Conservation (phyloP, 1,140 invertebrate species). For the Dendrolimus kikuchii region DNA sequence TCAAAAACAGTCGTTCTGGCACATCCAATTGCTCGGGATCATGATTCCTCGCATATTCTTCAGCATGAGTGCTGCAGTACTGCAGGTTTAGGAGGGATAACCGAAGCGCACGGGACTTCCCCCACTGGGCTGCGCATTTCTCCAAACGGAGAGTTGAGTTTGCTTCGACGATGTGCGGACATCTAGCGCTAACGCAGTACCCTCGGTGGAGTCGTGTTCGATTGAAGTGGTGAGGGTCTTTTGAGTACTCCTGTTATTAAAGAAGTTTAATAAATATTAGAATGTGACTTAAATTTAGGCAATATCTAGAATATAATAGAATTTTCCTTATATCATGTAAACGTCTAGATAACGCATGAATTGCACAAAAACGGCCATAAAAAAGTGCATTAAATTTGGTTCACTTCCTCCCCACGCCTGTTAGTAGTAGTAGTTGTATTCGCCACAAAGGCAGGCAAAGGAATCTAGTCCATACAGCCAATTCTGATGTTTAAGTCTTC, state of each 20-base stretch:
- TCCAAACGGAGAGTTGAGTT: slow-evolving; percentile 29
- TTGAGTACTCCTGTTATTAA: slow-evolving; percentile 23
- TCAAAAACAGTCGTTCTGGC: slow-evolving; percentile 19
- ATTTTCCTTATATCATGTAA: no score
- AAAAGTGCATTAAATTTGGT: no score
- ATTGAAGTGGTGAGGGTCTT: slow-evolving; percentile 22
- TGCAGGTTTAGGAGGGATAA: slow-evolving; percentile 16
- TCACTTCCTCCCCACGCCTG: no score
- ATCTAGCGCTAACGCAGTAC: slow-evolving; percentile 28
- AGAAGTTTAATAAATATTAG: background rate
- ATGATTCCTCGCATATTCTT: slow-evolving; percentile 6
- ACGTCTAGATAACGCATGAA: no score
- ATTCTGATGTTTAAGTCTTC: no score
- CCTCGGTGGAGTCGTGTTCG: slow-evolving; percentile 32
- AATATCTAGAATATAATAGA: no score
- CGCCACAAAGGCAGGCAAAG: no score
- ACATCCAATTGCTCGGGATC: slow-evolving; percentile 12
- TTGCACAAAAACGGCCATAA: no score
- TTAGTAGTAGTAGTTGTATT: no score
- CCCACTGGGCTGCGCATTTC: slow-evolving; percentile 28
- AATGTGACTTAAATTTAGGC: no score
- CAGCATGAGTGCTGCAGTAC: slow-evolving; percentile 19
- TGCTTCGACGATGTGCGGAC: slow-evolving; percentile 12
- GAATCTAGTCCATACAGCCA: no score
- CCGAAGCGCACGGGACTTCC: slow-evolving; percentile 12